Conservation (phyloP, 1,140 invertebrate species). For the Eriocheir sinensis region DNA sequence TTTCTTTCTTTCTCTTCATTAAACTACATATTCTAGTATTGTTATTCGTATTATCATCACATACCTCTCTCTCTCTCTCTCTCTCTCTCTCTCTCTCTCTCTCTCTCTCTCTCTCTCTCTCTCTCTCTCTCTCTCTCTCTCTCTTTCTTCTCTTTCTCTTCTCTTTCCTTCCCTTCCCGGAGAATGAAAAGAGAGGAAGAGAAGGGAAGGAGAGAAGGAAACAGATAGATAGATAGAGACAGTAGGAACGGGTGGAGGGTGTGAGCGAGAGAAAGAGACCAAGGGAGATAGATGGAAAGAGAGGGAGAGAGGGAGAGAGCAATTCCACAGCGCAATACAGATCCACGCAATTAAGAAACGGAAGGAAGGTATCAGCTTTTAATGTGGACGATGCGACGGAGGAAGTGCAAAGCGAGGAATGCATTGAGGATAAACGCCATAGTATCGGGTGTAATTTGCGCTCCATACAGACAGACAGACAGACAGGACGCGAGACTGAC, state of each 20-base stretch:
- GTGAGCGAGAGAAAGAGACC: too few species aligned
- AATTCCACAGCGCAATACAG: too few species aligned
- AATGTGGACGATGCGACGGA: too few species aligned
- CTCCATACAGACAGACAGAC: too few species aligned
- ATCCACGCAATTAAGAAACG: too few species aligned
- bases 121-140: conserved; percentile 29
- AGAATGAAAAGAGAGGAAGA: not conserved
- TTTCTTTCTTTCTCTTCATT: not conserved
- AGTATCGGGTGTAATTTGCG: too few species aligned
- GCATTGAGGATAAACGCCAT: too few species aligned
- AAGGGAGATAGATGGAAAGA: not conserved
- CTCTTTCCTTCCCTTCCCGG: not conserved
- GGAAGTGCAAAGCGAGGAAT: too few species aligned
- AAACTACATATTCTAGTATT: not conserved
- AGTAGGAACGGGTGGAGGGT: too few species aligned
- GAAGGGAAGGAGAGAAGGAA: not conserved
- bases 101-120: conserved; percentile 51
- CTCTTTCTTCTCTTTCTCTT: not conserved
- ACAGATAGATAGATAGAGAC: too few species aligned
- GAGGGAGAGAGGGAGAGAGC: not conserved
- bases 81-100: conserved; percentile 29
- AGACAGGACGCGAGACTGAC: too few species aligned
- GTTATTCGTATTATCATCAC: not conserved
- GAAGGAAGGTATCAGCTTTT: too few species aligned
- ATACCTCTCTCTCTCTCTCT: not conserved